A percentile compares a stretch with the other conserved stretches of the same genome.
These are phyloP conservation scores for Gastrophysa polygoni DNA, from an alignment of 2,888 invertebrate genomes.

Conservation along the genomic window DNA sequence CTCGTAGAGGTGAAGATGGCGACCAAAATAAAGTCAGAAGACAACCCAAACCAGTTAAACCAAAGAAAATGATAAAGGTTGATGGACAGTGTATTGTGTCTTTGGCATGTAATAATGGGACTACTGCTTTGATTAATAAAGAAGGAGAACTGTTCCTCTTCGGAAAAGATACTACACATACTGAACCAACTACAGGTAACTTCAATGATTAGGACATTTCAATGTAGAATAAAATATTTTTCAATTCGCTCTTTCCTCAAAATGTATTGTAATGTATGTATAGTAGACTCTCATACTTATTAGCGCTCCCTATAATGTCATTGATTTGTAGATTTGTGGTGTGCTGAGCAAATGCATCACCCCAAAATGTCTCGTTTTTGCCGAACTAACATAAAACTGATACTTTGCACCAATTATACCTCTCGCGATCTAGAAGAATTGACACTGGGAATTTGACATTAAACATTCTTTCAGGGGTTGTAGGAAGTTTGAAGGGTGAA, in stretches of 20 bases:
- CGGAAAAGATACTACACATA: slow-evolving; percentile 90
- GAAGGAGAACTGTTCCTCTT: slow-evolving; percentile 92
- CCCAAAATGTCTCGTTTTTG: too few species aligned
- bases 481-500: slow-evolving; percentile 55
- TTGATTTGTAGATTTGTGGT: too few species aligned
- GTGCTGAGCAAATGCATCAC: too few species aligned
- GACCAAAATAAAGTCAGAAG: slow-evolving; percentile 78
- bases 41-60: slow-evolving; percentile 88
- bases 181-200: slow-evolving; percentile 69
- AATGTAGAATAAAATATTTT: too few species aligned
- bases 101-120: slow-evolving; percentile 93
- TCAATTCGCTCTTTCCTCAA: too few species aligned
- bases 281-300: too few species aligned
- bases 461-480: slow-evolving; percentile 49
- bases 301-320: too few species aligned
- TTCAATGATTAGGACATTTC: background rate
- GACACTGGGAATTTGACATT: too few species aligned
- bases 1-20: slow-evolving; percentile 92
- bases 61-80: slow-evolving; percentile 89
- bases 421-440: too few species aligned
- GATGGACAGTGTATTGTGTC: slow-evolving; percentile 83
- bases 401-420: too few species aligned
- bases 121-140: slow-evolving; percentile 89
- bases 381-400: too few species aligned
- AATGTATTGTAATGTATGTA: too few species aligned